Evolutionary conservation across 2,113 vertebrate genomes (phyloP).

Genomic region (Marcusenius ussheri): DNA sequence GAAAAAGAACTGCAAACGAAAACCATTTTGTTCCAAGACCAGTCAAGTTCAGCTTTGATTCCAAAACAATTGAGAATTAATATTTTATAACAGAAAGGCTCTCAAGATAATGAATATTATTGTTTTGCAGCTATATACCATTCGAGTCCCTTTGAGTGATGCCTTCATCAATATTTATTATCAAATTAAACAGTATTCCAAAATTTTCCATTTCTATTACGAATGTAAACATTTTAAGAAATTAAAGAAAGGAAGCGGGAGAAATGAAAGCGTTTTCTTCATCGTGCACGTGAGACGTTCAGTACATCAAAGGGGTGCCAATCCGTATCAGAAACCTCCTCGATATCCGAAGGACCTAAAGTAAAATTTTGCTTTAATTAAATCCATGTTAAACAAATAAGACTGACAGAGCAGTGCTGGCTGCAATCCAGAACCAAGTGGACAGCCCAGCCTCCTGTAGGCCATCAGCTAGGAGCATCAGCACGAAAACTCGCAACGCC

Average conservation of each 20-base stretch:
- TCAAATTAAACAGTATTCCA: conserved; percentile 12
- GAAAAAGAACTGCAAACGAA: not conserved
- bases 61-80: not conserved
- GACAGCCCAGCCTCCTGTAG: conserved; percentile 14
- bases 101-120: not conserved
- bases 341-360: not conserved
- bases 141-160: not conserved
- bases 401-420: not conserved
- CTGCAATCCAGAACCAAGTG: conserved; percentile 4
- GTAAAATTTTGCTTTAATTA: conserved; percentile 1
- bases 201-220: not conserved
- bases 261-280: not conserved
- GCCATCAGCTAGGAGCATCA: not conserved
- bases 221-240: conserved; percentile 11
- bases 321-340: not conserved
- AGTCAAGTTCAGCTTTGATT: not conserved
- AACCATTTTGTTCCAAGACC: not conserved
- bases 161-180: not conserved
- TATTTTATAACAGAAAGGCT: conserved; percentile 15
- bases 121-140: not conserved
- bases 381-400: not conserved
- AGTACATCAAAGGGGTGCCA: not conserved
- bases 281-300: not conserved
- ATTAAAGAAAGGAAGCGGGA: not conserved
- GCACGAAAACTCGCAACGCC: not conserved